A percentile compares a stretch with the other conserved stretches of the same genome.
Conservation (phyloP, 1,140 invertebrate genomes). For the Leptonema lineaticorne region DNA sequence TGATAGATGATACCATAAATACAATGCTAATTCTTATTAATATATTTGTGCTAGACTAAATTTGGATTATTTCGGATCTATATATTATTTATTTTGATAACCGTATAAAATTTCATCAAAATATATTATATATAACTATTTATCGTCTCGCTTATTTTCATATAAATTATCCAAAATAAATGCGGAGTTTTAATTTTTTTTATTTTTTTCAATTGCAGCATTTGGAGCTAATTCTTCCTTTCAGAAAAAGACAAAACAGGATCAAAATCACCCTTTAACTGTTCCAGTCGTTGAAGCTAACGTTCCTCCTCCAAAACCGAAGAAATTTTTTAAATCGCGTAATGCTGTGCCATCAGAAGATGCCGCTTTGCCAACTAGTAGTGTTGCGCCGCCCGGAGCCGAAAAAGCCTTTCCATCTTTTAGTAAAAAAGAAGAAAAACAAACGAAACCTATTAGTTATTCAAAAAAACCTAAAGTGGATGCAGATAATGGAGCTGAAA, state of each 20-base stretch:
- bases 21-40: no score
- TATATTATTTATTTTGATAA: no score
- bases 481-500: slow-evolving; percentile 26
- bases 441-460: slow-evolving; percentile 44
- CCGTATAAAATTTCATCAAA: no score
- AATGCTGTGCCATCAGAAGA: slow-evolving; percentile 64
- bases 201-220: slow-evolving; percentile 46
- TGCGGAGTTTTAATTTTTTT: no score
- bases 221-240: slow-evolving; percentile 45
- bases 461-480: slow-evolving; percentile 36
- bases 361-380: slow-evolving; percentile 56
- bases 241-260: slow-evolving; percentile 58
- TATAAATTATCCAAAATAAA: no score
- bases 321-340: slow-evolving; percentile 89
- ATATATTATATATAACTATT: no score
- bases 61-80: no score
- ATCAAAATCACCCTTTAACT: slow-evolving; percentile 59
- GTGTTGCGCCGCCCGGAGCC: slow-evolving; percentile 54
- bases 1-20: no score
- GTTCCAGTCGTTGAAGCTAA: slow-evolving; percentile 58
- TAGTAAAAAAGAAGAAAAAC: slow-evolving; percentile 52
- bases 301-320: slow-evolving; percentile 67
- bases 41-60: no score
- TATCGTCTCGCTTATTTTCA: no score
- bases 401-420: slow-evolving; percentile 61